These are phyloP conservation scores for Drosophila kanekoi DNA, from an alignment of 2,888 invertebrate species.

Conservation along the genomic window DNA sequence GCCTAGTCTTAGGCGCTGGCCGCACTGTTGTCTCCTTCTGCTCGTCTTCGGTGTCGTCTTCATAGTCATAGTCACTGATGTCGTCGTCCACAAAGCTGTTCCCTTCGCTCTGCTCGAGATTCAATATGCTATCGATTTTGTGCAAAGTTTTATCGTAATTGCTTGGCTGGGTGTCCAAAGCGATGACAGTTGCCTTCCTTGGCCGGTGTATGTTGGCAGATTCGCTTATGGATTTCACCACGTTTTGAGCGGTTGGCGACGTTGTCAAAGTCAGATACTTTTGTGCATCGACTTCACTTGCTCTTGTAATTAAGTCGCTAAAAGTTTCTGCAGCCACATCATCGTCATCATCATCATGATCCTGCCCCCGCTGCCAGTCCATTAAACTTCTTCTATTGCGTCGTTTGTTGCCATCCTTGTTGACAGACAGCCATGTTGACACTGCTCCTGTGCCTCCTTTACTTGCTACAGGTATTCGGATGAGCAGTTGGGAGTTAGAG, in stretches of 20 bases:
- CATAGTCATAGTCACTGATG: slow-evolving; percentile 72
- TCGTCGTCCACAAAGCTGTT: slow-evolving; percentile 48
- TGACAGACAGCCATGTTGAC: slow-evolving; percentile 58
- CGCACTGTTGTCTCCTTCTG: slow-evolving; percentile 16
- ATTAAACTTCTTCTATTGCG: slow-evolving; percentile 80
- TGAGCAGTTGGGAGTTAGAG: slow-evolving; percentile 35
- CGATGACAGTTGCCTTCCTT: slow-evolving; percentile 31
- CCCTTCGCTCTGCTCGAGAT: slow-evolving; percentile 52
- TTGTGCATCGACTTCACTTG: slow-evolving; percentile 58
- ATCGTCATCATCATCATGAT: slow-evolving; percentile 30
- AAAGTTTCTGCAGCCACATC: slow-evolving; percentile 68
- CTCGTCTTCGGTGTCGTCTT: slow-evolving; percentile 46
- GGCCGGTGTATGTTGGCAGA: slow-evolving; percentile 13
- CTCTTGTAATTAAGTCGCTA: slow-evolving; percentile 81
- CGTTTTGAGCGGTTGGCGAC: slow-evolving; percentile 24
- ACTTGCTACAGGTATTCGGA: slow-evolving; percentile 58
- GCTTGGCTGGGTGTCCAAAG: slow-evolving; percentile 36
- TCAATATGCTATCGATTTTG: slow-evolving; percentile 82
- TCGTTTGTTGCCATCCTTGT: slow-evolving; percentile 28
- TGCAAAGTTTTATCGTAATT: slow-evolving; percentile 71
- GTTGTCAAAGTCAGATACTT: slow-evolving; percentile 51
- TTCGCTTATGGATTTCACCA: slow-evolving; percentile 42
- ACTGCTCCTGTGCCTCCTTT: slow-evolving; percentile 43
- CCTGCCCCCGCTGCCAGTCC: slow-evolving; percentile 46
- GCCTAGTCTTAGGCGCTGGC: slow-evolving; percentile 40